Percentiles rank a stretch among this genome's conserved stretches.
These are phyloP conservation scores for Ciona savignyi DNA, from an alignment of 23 tunicate species.

Conservation along the genomic window DNA sequence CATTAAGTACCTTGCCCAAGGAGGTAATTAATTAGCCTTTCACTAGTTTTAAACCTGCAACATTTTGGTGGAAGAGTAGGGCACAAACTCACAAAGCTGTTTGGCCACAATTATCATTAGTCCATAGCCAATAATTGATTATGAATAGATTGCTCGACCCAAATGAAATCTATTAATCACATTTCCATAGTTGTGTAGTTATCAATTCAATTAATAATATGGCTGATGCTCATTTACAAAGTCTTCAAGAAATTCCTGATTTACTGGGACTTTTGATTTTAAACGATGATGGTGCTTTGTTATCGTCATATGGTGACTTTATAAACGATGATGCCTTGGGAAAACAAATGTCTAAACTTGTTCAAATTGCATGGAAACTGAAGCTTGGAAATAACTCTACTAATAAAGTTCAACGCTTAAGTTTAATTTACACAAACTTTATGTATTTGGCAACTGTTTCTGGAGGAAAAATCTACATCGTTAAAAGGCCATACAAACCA, in stretches of 20 bases:
- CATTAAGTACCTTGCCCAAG: no score
- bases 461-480: constrained; percentile 61
- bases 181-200: no score
- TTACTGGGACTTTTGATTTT: constrained; percentile 53
- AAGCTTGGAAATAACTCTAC: constrained; percentile 22
- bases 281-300: constrained; percentile 66
- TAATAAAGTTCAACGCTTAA: constrained; percentile 36
- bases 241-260: constrained; percentile 44
- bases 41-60: no score
- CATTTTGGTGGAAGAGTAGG: no score
- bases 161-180: no score
- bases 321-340: constrained; percentile 71
- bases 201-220: no score
- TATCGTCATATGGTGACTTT: constrained; percentile 73
- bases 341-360: constrained; percentile 64
- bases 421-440: constrained; percentile 53
- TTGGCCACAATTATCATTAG: no score
- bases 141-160: no score
- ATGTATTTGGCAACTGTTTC: constrained; percentile 70
- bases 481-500: constrained; percentile 37
- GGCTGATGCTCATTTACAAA: constrained; percentile 11
- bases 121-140: no score
- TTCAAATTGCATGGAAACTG: constrained; percentile 78
- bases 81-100: no score
- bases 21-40: no score